phyloP scores from a whole-genome alignment of 53 echinoderm and acorn worm species.

The Mesocentrotus franciscanus region DNA sequence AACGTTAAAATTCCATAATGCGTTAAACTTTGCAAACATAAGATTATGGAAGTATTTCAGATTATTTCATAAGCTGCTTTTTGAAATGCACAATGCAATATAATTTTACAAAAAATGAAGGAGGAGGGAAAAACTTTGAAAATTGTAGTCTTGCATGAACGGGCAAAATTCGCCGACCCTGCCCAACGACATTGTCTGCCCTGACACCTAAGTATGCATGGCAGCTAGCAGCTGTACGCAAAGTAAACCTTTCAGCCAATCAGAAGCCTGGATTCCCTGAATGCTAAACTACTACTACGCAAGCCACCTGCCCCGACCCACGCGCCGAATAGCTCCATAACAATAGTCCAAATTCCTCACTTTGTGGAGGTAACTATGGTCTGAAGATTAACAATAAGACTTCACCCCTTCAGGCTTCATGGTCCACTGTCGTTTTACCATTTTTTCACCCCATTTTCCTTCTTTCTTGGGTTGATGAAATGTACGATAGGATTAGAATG shows the following conservation, averaged over 20 bases:
- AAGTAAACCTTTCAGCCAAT: conserved; percentile 62
- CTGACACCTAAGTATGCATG: background rate
- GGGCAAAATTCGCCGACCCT: background rate
- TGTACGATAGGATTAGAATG: too few species aligned
- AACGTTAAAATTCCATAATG: too few species aligned
- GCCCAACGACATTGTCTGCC: conserved; percentile 29
- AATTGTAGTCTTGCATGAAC: background rate
- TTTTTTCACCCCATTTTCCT: background rate
- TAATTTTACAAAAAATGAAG: background rate
- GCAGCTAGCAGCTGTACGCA: conserved; percentile 49
- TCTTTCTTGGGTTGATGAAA: background rate
- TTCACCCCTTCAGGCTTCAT: conserved; percentile 47
- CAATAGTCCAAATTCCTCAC: conserved; percentile 60
- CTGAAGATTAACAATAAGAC: conserved; percentile 18
- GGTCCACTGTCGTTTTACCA: background rate
- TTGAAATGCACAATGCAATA: too few species aligned
- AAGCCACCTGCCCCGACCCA: conserved; percentile 43
- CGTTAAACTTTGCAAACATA: too few species aligned
- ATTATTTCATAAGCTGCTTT: too few species aligned
- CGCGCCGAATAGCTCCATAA: conserved; percentile 45
- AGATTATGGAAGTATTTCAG: too few species aligned
- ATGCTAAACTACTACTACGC: conserved; percentile 18
- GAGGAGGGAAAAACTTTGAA: background rate
- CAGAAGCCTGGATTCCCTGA: conserved; percentile 52
- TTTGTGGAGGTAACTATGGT: conserved; percentile 44